Percentiles rank a stretch among this genome's conserved stretches.
These are phyloP conservation scores for Leistus spinibarbis DNA, from an alignment of 2,888 invertebrate genomes.

Conservation along the genomic window DNA sequence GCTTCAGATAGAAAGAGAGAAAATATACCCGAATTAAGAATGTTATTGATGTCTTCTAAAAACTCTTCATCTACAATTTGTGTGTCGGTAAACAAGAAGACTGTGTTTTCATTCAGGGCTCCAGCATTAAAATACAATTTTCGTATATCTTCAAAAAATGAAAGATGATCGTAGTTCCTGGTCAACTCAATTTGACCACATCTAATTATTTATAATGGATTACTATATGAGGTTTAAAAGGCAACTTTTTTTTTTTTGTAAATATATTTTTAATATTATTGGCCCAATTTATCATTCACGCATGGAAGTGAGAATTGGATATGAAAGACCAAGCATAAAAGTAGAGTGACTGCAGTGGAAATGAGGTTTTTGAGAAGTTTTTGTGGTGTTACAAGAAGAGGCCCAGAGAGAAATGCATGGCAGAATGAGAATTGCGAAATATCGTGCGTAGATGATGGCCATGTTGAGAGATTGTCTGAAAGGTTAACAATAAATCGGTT, in stretches of 20 bases:
- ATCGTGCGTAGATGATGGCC: no score
- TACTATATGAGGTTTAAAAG: background rate
- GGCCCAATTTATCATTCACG: background rate
- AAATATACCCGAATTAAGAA: conserved; percentile 87
- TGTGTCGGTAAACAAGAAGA: conserved; percentile 88
- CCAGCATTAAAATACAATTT: conserved; percentile 82
- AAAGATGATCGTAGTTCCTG: conserved; percentile 79
- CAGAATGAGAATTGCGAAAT: no score
- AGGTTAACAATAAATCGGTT: no score
- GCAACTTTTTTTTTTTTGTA: background rate
- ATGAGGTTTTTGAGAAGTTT: no score
- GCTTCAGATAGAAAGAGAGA: no score
- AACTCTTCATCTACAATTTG: conserved; percentile 91
- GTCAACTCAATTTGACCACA: conserved; percentile 89
- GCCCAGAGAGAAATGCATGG: no score
- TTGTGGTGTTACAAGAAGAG: no score
- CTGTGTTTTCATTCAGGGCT: conserved; percentile 72
- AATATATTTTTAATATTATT: background rate
- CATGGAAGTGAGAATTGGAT: background rate
- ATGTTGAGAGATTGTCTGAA: no score
- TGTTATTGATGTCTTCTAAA: conserved; percentile 89
- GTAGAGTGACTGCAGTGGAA: no score
- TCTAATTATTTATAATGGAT: conserved; percentile 53
- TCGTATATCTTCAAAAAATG: conserved; percentile 86
- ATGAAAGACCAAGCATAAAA: no score